Conservation (phyloP, 2,888 invertebrate genomes). For the Suillia variegata region DNA sequence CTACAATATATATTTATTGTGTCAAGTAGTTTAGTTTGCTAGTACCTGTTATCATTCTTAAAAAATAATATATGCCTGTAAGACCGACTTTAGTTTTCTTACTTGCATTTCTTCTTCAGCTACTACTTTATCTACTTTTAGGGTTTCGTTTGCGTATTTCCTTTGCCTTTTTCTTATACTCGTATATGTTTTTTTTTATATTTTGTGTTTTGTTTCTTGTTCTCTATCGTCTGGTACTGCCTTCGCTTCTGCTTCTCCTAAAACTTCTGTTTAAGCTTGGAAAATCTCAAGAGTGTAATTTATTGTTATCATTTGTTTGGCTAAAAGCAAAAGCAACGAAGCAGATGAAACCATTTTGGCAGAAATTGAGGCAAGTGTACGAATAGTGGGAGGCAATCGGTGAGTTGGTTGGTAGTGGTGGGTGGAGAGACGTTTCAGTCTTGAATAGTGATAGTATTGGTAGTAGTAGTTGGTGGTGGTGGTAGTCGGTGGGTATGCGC, state of each 20-base stretch:
- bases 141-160: background rate
- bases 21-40: too few species aligned
- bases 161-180: constrained; percentile 27
- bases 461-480: too few species aligned
- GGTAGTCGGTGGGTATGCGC: background rate
- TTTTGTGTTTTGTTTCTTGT: constrained; percentile 26
- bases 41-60: too few species aligned
- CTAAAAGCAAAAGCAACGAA: constrained; percentile 27
- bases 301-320: constrained; percentile 58
- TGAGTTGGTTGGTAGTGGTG: background rate
- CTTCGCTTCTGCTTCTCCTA: constrained; percentile 36
- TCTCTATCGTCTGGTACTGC: constrained; percentile 41
- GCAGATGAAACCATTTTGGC: constrained; percentile 3
- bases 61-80: too few species aligned
- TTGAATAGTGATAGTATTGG: too few species aligned
- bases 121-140: background rate
- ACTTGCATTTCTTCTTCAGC: background rate
- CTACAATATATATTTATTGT: constrained; percentile 2
- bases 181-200: constrained; percentile 31
- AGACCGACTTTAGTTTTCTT: too few species aligned
- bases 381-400: background rate
- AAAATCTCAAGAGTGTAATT: constrained; percentile 58
- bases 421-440: too few species aligned
- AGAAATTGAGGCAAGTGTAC: background rate
- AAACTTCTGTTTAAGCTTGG: constrained; percentile 51